A percentile compares a stretch with the other conserved stretches of the same genome.
phyloP scores from a whole-genome alignment of 2,888 invertebrate genomes.

The Sepioteuthis lessoniana region DNA sequence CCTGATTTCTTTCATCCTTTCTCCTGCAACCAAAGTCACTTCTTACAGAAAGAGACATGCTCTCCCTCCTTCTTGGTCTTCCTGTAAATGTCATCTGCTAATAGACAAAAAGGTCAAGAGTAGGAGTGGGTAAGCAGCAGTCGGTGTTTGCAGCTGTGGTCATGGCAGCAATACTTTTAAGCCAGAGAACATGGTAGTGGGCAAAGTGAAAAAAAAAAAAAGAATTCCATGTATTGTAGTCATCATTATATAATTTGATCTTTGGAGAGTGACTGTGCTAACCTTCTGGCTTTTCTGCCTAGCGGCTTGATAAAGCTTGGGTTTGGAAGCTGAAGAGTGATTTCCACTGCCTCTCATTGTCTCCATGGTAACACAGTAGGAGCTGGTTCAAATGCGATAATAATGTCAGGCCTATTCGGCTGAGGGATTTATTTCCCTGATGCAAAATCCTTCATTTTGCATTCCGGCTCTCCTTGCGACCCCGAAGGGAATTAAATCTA shows the following conservation, averaged over 20 bases:
- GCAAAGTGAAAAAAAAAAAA: neutral
- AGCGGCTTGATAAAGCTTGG: neutral
- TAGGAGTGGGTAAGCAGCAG: too few species aligned
- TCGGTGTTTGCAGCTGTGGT: neutral
- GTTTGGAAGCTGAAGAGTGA: neutral
- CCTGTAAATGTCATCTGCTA: slow-evolving; percentile 1
- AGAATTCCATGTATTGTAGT: neutral
- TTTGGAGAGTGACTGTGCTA: slow-evolving; percentile 10
- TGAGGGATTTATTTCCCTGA: neutral
- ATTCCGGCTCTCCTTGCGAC: neutral
- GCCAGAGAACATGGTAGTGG: neutral
- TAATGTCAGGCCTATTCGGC: neutral
- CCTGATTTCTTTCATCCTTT: neutral
- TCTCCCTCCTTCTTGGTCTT: neutral
- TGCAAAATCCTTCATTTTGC: slow-evolving; percentile 6
- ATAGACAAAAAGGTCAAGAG: neutral
- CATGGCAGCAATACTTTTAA: slow-evolving; percentile 18
- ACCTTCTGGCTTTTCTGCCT: slow-evolving; percentile 21
- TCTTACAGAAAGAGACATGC: neutral
- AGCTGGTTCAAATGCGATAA: neutral
- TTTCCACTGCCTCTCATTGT: neutral
- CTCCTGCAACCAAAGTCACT: neutral
- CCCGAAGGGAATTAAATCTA: neutral
- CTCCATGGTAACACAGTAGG: slow-evolving; percentile 23
- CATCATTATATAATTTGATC: neutral